Conservation (phyloP, 2,888 invertebrate species). For the Pseudococcus jackbeardsleyi region DNA sequence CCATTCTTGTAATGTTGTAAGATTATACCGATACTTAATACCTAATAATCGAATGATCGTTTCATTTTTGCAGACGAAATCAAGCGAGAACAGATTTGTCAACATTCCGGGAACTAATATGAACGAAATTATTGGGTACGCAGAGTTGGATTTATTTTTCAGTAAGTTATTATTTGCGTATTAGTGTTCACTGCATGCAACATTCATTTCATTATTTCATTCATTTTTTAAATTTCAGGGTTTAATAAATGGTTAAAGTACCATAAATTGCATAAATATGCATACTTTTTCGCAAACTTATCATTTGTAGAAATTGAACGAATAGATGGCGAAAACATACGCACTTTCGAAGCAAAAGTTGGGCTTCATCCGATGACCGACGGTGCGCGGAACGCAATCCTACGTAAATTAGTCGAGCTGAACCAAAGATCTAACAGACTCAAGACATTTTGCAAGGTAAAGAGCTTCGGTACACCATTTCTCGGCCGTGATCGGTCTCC, state of each 20-base stretch:
- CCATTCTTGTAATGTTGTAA: no score
- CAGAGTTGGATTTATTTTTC: slow-evolving; percentile 37
- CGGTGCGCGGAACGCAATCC: slow-evolving; percentile 48
- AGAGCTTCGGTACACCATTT: neutral
- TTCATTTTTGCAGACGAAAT: neutral
- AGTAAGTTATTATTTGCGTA: neutral
- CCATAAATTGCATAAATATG: slow-evolving; percentile 59
- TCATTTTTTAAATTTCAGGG: neutral
- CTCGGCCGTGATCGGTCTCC: neutral
- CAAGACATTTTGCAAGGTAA: neutral
- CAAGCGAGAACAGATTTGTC: neutral
- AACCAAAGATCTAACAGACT: neutral
- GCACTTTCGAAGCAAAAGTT: slow-evolving; percentile 18
- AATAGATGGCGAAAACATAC: neutral
- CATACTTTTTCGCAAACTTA: slow-evolving; percentile 57
- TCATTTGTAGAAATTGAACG: neutral
- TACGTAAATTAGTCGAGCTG: slow-evolving; percentile 30
- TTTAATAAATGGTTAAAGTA: slow-evolving; percentile 36
- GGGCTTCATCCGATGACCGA: slow-evolving; percentile 38
- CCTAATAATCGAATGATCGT: no score
- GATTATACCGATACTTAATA: no score
- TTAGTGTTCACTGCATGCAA: neutral
- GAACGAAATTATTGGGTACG: slow-evolving; percentile 20
- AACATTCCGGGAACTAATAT: slow-evolving; percentile 25
- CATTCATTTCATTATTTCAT: neutral